Evolutionary conservation across 2,113 vertebrate species (phyloP).

Genomic region (Pedetes capensis): DNA sequence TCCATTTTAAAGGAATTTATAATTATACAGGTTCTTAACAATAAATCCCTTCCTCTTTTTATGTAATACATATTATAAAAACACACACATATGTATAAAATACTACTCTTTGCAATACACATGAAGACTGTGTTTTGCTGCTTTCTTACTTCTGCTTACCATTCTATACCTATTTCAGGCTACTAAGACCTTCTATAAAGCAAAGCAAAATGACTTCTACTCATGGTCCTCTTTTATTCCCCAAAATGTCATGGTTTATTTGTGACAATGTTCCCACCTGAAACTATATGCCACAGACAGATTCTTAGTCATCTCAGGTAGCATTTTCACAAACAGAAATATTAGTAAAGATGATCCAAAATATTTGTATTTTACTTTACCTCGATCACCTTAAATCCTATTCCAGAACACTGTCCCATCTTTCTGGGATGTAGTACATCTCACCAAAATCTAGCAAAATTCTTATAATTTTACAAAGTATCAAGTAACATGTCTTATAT

Average conservation of each 20-base stretch:
- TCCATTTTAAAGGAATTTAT: neutral
- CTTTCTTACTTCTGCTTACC: neutral
- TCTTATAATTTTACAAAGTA: neutral
- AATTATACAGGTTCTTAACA: neutral
- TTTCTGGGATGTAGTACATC: neutral
- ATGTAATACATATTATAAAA: neutral
- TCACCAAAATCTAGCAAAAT: neutral
- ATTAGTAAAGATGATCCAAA: neutral
- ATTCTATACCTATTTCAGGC: neutral
- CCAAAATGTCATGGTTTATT: neutral
- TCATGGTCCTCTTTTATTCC: neutral
- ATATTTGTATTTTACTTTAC: neutral
- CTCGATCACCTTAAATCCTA: neutral
- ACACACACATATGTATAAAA: neutral
- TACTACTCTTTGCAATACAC: neutral
- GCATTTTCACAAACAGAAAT: neutral
- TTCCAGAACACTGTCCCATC: neutral
- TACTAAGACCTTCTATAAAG: neutral
- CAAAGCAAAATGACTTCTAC: neutral
- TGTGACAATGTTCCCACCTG: neutral
- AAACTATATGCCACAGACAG: neutral
- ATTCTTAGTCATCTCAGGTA: neutral
- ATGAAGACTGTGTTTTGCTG: neutral
- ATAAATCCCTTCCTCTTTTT: neutral
- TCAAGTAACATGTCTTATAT: neutral